Conservation (phyloP, 2,888 invertebrate species). For the Platynereis dumerilii region DNA sequence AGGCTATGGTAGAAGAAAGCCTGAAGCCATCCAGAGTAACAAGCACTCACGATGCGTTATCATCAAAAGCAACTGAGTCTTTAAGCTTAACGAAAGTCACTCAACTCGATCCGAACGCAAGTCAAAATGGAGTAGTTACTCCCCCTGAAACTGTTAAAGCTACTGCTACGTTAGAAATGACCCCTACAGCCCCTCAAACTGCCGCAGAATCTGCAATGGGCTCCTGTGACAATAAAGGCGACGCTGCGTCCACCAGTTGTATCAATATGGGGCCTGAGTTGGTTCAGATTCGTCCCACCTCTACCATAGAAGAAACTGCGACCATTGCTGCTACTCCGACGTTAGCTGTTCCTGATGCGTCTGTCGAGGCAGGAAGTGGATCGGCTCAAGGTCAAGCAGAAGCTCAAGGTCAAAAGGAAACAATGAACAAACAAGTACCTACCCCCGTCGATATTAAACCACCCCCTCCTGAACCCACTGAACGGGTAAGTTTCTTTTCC, state of each 20-base stretch:
- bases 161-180: not conserved
- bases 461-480: slow-evolving; percentile 1
- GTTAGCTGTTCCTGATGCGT: too few species aligned
- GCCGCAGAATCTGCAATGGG: not conserved
- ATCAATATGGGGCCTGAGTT: slow-evolving; percentile 19
- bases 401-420: not conserved
- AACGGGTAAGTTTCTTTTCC: too few species aligned
- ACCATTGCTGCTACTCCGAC: not conserved
- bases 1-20: too few species aligned
- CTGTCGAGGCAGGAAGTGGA: too few species aligned
- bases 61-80: not conserved
- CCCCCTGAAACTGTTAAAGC: not conserved
- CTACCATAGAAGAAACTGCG: not conserved
- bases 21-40: too few species aligned
- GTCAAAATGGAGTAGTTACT: not conserved
- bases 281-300: slow-evolving; percentile 22
- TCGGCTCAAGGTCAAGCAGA: not conserved
- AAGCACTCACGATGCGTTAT: too few species aligned
- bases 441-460: not conserved
- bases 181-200: not conserved
- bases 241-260: not conserved
- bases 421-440: too few species aligned
- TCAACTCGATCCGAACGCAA: not conserved
- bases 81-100: not conserved
- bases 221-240: not conserved